These are phyloP conservation scores for Marasmarcha lunaedactyla DNA, from an alignment of 2,888 invertebrate genomes.

Conservation along the genomic window DNA sequence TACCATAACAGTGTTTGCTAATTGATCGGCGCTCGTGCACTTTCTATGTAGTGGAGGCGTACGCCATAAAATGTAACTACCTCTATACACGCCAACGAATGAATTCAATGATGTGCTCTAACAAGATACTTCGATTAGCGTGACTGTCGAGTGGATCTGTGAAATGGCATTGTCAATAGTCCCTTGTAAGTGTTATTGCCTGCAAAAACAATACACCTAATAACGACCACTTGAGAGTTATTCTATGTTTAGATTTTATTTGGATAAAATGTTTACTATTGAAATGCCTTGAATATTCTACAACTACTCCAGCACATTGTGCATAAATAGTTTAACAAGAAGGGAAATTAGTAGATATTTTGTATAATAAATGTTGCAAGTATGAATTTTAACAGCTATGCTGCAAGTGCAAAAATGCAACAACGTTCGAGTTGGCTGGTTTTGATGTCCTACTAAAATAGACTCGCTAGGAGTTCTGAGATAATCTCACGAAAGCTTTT, in stretches of 20 bases:
- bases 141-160: slow-evolving; percentile 12
- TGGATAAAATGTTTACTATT: too few relatives aligned
- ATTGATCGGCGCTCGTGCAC: not conserved
- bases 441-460: slow-evolving; percentile 31
- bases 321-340: too few relatives aligned
- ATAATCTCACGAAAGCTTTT: too few relatives aligned
- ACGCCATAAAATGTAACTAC: slow-evolving; percentile 31
- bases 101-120: slow-evolving; percentile 11
- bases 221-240: too few relatives aligned
- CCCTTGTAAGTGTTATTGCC: slow-evolving; percentile 7
- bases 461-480: too few relatives aligned
- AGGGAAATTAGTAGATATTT: too few relatives aligned
- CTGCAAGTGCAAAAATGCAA: slow-evolving; percentile 34
- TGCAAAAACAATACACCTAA: not conserved
- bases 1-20: not conserved
- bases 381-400: slow-evolving; percentile 18
- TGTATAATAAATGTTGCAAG: slow-evolving; percentile 25
- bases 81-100: slow-evolving; percentile 26
- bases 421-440: slow-evolving; percentile 34
- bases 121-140: slow-evolving; percentile 17
- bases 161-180: slow-evolving; percentile 13
- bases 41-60: not conserved
- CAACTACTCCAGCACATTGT: too few relatives aligned
- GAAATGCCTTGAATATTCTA: too few relatives aligned
- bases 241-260: too few relatives aligned